phyloP scores from a whole-genome alignment of 2,797 vertebrate genomes.

The Sylvilagus floridanus region DNA sequence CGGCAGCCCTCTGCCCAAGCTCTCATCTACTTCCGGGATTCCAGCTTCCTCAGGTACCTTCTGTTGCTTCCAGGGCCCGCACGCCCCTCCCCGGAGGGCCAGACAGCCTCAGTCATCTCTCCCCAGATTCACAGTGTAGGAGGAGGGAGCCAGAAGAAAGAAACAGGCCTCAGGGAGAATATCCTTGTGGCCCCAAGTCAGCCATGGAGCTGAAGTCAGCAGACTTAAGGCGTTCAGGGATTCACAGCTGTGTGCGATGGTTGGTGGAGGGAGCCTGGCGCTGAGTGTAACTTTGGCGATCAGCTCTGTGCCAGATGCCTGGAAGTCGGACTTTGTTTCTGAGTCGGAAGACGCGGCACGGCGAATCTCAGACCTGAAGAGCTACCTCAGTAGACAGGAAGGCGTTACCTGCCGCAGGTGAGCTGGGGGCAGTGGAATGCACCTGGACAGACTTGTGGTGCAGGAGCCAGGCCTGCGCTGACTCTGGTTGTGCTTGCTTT shows the following conservation, averaged over 20 bases:
- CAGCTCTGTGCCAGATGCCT: slow-evolving; percentile 92
- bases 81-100: neutral
- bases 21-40: slow-evolving; percentile 92
- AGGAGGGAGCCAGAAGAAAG: neutral
- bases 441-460: neutral
- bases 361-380: slow-evolving; percentile 90
- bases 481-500: neutral
- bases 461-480: neutral
- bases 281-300: slow-evolving; percentile 44
- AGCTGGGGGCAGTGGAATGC: neutral
- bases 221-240: neutral
- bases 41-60: slow-evolving; percentile 88
- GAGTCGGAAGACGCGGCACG: slow-evolving; percentile 91
- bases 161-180: neutral
- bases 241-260: neutral
- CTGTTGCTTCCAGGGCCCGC: neutral
- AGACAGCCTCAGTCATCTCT: neutral
- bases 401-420: slow-evolving; percentile 75
- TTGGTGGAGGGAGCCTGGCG: neutral
- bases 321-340: slow-evolving; percentile 90
- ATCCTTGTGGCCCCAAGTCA: neutral
- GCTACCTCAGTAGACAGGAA: slow-evolving; percentile 81
- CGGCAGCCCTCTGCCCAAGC: slow-evolving; percentile 82
- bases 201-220: neutral
- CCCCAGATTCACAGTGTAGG: neutral